Evolutionary conservation across 2,888 invertebrate genomes (phyloP), one percentile per base, ranked within the genome.

Genomic region (Myopa tessellatipennis): DNA sequence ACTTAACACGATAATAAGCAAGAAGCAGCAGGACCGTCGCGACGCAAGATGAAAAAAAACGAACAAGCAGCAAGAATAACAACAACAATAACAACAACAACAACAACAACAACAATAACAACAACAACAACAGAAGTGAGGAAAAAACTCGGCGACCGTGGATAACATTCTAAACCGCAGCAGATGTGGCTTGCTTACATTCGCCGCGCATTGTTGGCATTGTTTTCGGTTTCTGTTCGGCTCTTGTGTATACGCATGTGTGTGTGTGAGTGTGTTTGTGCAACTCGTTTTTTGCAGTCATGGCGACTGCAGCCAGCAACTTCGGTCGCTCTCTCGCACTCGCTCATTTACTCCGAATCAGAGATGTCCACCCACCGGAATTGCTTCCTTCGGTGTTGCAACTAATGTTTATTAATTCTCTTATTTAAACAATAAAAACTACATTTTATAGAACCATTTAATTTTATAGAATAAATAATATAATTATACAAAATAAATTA

Each of bases 141-240:
- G 40, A 72, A 75, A n/a, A 77, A 52, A 68, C 45, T 14, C 14
- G 52, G n/a, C 52, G 70, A 52, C n/a, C 60, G 69, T 76, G 60
- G 67, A 26, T 76, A 69, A 76, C 40, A 58, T 67, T 58, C 58
- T 52, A 58, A 75, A 52, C 65, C 34, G 74, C 67, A 18, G 52
- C 34, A n/a, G 69, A 58, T 26, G 69, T 61, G 58, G n/a, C 70
- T 76, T 55, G 58, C 40, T 34, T 76, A 71, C 76, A 76, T 74
- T 74, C 36, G 77, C 77, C 63, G 74, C 70, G 36, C 50, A 73
- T 78, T 74, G 72, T 77, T 77, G 38, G 69, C 69, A 74, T 71
- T 78, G 71, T 76, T 78, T 78, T 77, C 78, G 45, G 72, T 58
- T 70, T 6, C 55, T 60, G 58, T 52, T 65, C 61, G 14, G 52